Evolutionary conservation across 2,797 vertebrate genomes (phyloP).

Genomic region (Glyptemys insculpta): DNA sequence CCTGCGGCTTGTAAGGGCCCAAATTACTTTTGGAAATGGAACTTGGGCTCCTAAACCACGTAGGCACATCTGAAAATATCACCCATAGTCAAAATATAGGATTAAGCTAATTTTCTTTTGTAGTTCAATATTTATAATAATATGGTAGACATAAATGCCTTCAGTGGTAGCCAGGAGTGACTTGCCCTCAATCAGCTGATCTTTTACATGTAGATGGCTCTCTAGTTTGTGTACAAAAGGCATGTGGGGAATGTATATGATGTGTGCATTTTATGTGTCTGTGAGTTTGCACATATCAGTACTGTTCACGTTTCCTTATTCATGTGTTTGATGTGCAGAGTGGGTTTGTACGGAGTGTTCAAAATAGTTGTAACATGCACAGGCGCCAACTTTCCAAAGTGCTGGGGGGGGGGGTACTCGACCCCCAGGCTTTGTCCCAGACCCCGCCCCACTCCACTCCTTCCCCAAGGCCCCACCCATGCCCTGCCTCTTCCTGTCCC

Average conservation of each 20-base stretch:
- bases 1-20: not conserved
- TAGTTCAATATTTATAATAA: not conserved
- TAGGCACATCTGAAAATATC: not conserved
- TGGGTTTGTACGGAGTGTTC: not conserved
- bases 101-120: not conserved
- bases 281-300: not conserved
- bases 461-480: too few species aligned
- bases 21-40: not conserved
- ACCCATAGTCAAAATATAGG: not conserved
- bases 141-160: rapidly evolving
- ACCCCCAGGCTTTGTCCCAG: too few species aligned
- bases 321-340: not conserved
- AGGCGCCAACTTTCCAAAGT: too few species aligned
- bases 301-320: not conserved
- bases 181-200: not conserved
- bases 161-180: not conserved
- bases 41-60: not conserved
- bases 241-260: not conserved
- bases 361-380: not conserved
- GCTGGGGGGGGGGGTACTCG: too few species aligned
- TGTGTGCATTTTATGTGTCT: rapidly evolving
- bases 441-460: too few species aligned
- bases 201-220: not conserved
- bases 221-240: not conserved
- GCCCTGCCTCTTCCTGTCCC: too few species aligned